Percentiles rank a stretch among this genome's conserved stretches.
These are phyloP conservation scores for Chaenocephalus aceratus DNA, from an alignment of 2,113 vertebrate species.

Conservation along the genomic window DNA sequence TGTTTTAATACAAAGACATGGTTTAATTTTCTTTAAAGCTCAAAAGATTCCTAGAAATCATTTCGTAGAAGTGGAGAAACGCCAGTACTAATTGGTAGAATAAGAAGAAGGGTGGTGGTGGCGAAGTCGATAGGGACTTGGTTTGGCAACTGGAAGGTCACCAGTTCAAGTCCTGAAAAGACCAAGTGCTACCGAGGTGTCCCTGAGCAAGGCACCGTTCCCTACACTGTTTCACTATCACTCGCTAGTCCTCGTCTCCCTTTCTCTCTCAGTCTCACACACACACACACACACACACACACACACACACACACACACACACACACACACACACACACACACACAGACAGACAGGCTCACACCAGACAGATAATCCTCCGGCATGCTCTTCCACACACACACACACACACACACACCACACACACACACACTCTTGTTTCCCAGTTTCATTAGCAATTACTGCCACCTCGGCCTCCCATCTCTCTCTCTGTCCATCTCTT, in stretches of 20 bases:
- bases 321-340: background rate
- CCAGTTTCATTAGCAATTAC: slow-evolving; percentile 24
- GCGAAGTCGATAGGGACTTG: too few species aligned
- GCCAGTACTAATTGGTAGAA: too few species aligned
- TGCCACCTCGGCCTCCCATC: slow-evolving; percentile 33
- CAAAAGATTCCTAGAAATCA: background rate
- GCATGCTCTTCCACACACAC: too few species aligned
- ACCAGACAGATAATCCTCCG: too few species aligned
- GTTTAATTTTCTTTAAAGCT: background rate
- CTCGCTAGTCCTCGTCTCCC: background rate
- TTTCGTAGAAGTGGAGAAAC: too few species aligned
- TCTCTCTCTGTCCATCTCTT: slow-evolving; percentile 36
- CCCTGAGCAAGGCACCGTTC: too few species aligned
- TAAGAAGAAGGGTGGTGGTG: too few species aligned
- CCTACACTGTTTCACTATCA: too few species aligned
- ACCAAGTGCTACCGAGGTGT: too few species aligned
- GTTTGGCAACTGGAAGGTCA: too few species aligned
- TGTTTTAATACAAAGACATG: background rate
- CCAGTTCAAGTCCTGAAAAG: too few species aligned
- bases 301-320: slow-evolving; percentile 1
- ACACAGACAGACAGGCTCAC: too few species aligned
- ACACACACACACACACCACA: background rate
- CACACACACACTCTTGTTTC: background rate
- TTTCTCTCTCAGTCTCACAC: background rate
- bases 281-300: background rate